These are phyloP conservation scores for Amphipyra berbera DNA, from an alignment of 2,888 invertebrate species.

Conservation along the genomic window DNA sequence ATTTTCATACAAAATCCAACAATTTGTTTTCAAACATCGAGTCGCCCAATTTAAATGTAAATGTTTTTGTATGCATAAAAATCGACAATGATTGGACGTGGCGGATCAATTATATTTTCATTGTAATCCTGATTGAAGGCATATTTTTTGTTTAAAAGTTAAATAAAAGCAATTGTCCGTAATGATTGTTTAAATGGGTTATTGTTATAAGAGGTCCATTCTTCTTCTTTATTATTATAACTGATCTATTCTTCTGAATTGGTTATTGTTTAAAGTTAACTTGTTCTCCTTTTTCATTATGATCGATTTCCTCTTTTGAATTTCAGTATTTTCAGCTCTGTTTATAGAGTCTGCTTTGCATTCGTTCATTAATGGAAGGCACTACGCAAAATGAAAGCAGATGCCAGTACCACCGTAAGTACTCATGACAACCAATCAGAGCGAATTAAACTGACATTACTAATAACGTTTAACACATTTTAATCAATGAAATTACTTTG, in stretches of 20 bases:
- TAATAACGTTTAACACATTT: no score
- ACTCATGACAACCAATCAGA: no score
- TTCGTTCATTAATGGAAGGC: no score
- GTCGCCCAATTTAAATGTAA: constrained; percentile 76
- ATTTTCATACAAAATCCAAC: constrained; percentile 28
- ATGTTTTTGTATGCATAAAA: constrained; percentile 72
- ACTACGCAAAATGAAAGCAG: no score
- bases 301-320: not conserved
- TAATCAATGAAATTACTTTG: no score
- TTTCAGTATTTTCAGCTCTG: not conserved
- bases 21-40: constrained; percentile 53
- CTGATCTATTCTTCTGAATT: not conserved
- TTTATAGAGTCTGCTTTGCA: not conserved
- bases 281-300: not conserved
- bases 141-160: constrained; percentile 27
- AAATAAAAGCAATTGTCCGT: constrained; percentile 13
- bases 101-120: constrained; percentile 52
- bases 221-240: not conserved
- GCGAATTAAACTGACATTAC: no score
- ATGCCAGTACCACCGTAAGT: no score
- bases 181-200: constrained; percentile 8
- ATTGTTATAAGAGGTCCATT: not conserved
- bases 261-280: not conserved
- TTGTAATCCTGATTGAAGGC: constrained; percentile 40
- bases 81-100: constrained; percentile 58